These are phyloP conservation scores for Stomatorhinus ivindoensis DNA, from an alignment of 2,113 vertebrate species.

Conservation along the genomic window DNA sequence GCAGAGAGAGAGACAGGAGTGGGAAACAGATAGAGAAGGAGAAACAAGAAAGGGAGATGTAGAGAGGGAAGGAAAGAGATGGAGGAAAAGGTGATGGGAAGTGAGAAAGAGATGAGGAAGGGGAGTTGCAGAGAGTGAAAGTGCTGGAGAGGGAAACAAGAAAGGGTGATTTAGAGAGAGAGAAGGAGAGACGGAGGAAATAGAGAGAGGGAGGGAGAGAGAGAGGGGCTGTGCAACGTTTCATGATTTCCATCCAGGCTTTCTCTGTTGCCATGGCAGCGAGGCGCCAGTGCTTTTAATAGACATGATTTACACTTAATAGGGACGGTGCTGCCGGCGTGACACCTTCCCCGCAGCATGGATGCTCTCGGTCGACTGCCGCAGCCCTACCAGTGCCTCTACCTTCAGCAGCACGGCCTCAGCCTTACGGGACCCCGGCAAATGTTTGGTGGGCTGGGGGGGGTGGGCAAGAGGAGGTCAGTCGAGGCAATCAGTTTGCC, in stretches of 20 bases:
- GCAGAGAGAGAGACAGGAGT: neutral
- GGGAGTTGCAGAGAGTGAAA: neutral
- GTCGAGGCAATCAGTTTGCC: neutral
- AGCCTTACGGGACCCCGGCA: neutral
- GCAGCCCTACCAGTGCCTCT: neutral
- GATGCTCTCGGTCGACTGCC: neutral
- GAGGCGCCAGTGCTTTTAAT: slow-evolving; percentile 11
- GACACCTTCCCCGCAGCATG: slow-evolving; percentile 13
- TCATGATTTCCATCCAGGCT: slow-evolving; percentile 4
- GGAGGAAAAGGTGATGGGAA: slow-evolving; percentile 2
- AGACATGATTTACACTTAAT: slow-evolving; percentile 16
- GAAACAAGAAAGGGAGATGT: neutral
- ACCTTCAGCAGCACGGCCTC: neutral
- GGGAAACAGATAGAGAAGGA: neutral
- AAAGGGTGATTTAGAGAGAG: neutral
- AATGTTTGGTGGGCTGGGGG: neutral
- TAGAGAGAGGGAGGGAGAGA: neutral
- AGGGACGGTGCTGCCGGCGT: neutral
- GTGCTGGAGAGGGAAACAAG: neutral
- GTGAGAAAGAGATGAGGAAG: neutral
- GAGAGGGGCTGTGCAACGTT: neutral
- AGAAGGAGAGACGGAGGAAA: neutral
- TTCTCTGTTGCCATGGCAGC: slow-evolving; percentile 22
- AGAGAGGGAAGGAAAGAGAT: neutral
- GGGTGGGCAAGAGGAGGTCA: neutral